phyloP scores from a whole-genome alignment of 2,113 vertebrate genomes.

The Acrocephalus arundinaceus region DNA sequence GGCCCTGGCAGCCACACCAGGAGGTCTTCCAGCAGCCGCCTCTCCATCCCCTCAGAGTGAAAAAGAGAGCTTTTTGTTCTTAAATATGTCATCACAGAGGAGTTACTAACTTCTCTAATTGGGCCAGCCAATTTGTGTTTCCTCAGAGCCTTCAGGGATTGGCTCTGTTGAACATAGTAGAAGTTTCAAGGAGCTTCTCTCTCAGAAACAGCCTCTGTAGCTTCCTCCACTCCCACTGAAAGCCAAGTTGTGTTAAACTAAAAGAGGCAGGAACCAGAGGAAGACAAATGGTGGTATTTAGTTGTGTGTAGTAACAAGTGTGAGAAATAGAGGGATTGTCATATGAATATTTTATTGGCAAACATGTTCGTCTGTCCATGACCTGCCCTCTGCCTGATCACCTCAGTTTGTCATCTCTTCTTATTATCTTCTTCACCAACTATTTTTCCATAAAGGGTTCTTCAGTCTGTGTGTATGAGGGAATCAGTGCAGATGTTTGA shows the following conservation, averaged over 20 bases:
- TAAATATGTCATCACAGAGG: not conserved
- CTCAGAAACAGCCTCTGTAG: not conserved
- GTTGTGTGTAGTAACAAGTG: not conserved
- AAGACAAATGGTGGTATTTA: not conserved
- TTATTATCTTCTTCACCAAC: not conserved
- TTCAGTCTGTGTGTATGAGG: not conserved
- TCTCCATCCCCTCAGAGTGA: not conserved
- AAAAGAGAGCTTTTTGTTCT: not conserved
- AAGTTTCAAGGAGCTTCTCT: not conserved
- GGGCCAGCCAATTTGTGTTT: not conserved
- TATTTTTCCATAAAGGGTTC: not conserved
- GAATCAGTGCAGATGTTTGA: fast-evolving
- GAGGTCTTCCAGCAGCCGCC: fast-evolving
- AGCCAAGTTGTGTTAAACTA: not conserved
- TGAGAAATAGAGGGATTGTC: not conserved
- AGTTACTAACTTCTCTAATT: not conserved
- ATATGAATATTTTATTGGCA: not conserved
- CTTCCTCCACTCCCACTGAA: not conserved
- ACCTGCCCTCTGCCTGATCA: not conserved
- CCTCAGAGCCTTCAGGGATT: fast-evolving
- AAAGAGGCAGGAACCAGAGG: not conserved
- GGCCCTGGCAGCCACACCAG: not conserved
- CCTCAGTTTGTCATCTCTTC: not conserved
- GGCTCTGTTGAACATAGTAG: not conserved
- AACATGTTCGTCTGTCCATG: fast-evolving